Conservation (phyloP, 2,113 vertebrate species). For the Vulpes ferrilata region DNA sequence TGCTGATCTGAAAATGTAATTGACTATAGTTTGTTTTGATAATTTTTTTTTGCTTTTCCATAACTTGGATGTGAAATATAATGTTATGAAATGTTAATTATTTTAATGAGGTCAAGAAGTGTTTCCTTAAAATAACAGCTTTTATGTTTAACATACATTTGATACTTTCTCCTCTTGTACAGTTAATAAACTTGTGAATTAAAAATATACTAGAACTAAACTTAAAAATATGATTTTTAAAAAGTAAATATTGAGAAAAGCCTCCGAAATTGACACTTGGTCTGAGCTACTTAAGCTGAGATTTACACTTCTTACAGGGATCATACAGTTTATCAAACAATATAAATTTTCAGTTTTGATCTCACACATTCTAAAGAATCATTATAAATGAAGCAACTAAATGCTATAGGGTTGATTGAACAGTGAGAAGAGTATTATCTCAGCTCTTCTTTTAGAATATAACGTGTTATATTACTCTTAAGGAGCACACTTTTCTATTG, state of each 20-base stretch:
- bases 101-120: constrained; percentile 79
- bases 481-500: neutral
- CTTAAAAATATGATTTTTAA: constrained; percentile 58
- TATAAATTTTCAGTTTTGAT: constrained; percentile 42
- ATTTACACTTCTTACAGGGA: constrained; percentile 64
- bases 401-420: neutral
- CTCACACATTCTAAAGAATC: constrained; percentile 45
- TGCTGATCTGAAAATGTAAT: constrained; percentile 81
- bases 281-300: constrained; percentile 34
- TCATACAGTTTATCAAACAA: constrained; percentile 57
- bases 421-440: neutral
- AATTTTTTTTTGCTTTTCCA: constrained; percentile 65
- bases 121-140: constrained; percentile 78
- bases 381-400: constrained; percentile 42
- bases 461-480: neutral
- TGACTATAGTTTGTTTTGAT: constrained; percentile 72
- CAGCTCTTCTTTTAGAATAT: neutral
- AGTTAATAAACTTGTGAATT: constrained; percentile 72
- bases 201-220: constrained; percentile 64
- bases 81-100: constrained; percentile 79
- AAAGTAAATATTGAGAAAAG: constrained; percentile 69
- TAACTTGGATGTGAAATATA: constrained; percentile 65
- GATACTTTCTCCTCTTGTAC: constrained; percentile 61
- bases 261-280: constrained; percentile 62
- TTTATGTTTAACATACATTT: constrained; percentile 72